phyloP scores from a whole-genome alignment of 2,888 invertebrate genomes.

The Syrphus vitripennis region DNA sequence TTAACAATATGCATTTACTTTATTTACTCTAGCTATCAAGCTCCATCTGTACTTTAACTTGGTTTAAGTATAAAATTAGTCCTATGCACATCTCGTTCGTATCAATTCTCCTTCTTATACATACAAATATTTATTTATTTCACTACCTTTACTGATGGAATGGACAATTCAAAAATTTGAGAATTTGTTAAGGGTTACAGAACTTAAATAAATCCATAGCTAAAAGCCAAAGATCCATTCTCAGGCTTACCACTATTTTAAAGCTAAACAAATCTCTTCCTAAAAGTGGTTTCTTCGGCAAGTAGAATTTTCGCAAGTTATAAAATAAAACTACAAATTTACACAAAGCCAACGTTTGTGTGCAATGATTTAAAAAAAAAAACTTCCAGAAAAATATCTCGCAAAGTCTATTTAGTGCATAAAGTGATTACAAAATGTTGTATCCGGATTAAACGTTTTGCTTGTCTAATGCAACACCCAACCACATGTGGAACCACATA shows the following conservation, averaged over 20 bases:
- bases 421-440: slow-evolving; percentile 38
- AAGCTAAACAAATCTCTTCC: background rate
- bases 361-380: background rate
- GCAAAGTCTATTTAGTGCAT: slow-evolving; percentile 10
- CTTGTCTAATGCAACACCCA: slow-evolving; percentile 11
- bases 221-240: background rate
- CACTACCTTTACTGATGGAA: too few species aligned
- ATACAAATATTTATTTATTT: too few species aligned
- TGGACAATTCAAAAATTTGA: background rate
- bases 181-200: background rate
- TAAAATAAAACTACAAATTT: background rate
- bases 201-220: background rate
- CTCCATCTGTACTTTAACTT: too few species aligned
- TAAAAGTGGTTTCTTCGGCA: background rate
- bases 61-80: too few species aligned
- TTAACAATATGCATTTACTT: too few species aligned
- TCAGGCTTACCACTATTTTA: background rate
- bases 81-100: too few species aligned
- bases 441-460: slow-evolving; percentile 8
- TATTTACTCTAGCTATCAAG: too few species aligned
- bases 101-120: too few species aligned
- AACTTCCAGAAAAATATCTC: background rate
- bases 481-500: slow-evolving; percentile 7
- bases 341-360: background rate
- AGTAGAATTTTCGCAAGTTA: background rate